phyloP scores from a whole-genome alignment of 2,113 vertebrate species.

The Oenanthe melanoleuca region DNA sequence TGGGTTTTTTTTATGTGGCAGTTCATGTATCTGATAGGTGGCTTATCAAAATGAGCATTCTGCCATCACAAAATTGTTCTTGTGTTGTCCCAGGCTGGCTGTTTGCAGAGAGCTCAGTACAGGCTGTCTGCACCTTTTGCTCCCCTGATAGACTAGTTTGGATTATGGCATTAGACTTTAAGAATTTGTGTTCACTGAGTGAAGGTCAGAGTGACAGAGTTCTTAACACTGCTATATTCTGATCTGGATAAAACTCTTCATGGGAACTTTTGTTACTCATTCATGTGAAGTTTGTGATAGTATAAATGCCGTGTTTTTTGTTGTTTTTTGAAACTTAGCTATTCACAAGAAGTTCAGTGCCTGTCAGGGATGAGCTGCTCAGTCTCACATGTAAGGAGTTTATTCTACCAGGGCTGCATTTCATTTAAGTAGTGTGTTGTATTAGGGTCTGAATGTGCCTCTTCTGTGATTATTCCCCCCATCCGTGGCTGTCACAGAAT shows the following conservation, averaged over 20 bases:
- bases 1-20: rapidly evolving
- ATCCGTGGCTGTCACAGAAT: neutral
- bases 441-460: neutral
- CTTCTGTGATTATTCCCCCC: rapidly evolving
- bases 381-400: neutral
- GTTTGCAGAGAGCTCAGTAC: neutral
- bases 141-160: neutral
- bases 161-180: neutral
- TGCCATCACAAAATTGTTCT: rapidly evolving
- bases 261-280: neutral
- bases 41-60: neutral
- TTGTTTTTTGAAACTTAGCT: neutral
- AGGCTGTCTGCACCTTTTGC: neutral
- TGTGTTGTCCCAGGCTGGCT: rapidly evolving
- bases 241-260: neutral
- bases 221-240: rapidly evolving
- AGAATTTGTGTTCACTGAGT: neutral
- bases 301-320: rapidly evolving
- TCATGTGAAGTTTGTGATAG: neutral
- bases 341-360: neutral
- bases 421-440: neutral
- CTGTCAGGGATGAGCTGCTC: neutral
- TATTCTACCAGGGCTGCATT: neutral
- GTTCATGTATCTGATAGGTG: rapidly evolving
- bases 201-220: neutral